Conservation (phyloP, 1,140 invertebrate species). For the Parasteatoda tepidariorum region DNA sequence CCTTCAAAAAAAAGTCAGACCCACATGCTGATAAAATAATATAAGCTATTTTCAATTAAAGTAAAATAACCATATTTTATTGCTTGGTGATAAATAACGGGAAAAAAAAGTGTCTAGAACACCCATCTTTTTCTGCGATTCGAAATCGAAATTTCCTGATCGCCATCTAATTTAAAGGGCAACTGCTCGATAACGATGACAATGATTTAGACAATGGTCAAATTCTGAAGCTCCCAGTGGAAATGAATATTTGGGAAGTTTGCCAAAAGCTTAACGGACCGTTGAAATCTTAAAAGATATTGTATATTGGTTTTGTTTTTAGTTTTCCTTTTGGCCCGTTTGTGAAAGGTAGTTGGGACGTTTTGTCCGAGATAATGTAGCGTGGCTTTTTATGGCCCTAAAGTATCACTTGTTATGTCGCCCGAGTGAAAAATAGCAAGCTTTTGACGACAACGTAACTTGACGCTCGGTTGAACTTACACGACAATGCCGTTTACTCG, state of each 20-base stretch:
- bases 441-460: slow-evolving; percentile 50
- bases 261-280: slow-evolving; percentile 51
- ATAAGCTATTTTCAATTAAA: too few species aligned
- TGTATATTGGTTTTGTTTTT: slow-evolving; percentile 49
- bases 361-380: slow-evolving; percentile 41
- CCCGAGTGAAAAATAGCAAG: slow-evolving; percentile 40
- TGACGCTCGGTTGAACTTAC: slow-evolving; percentile 41
- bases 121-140: too few species aligned
- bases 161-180: too few species aligned
- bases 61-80: too few species aligned
- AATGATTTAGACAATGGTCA: too few species aligned
- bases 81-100: too few species aligned
- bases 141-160: too few species aligned
- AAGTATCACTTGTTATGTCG: slow-evolving; percentile 54
- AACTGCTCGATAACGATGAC: too few species aligned
- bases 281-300: slow-evolving; percentile 50
- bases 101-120: too few species aligned
- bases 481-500: slow-evolving; percentile 37
- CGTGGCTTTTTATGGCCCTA: slow-evolving; percentile 52
- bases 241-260: slow-evolving; percentile 22
- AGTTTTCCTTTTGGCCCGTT: background rate
- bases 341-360: background rate
- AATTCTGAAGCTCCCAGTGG: too few species aligned
- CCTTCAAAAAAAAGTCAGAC: too few species aligned
- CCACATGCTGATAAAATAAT: too few species aligned